phyloP scores from a whole-genome alignment of 2,113 vertebrate species.

The Rhinopithecus roxellana region DNA sequence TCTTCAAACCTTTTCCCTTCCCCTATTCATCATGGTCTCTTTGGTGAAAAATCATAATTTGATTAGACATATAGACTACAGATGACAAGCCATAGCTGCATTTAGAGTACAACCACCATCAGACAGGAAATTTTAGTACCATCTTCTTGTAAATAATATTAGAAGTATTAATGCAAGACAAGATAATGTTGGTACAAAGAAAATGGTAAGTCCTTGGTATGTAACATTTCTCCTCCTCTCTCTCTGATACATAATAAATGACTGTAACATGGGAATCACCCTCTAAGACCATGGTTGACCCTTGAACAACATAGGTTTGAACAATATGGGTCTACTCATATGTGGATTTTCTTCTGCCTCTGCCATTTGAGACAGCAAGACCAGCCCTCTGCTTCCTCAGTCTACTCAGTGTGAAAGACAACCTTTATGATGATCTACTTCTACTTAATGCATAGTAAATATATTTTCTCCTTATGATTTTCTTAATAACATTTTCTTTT shows the following conservation, averaged over 20 bases:
- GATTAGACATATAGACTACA: neutral
- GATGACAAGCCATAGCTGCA: neutral
- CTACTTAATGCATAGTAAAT: neutral
- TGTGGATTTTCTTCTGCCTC: neutral
- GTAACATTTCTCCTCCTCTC: neutral
- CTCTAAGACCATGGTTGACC: neutral
- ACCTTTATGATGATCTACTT: neutral
- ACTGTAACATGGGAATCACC: neutral
- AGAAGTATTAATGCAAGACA: neutral
- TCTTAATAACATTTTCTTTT: neutral
- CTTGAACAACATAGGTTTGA: neutral
- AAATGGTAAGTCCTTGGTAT: neutral
- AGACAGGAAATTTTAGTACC: neutral
- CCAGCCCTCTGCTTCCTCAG: neutral
- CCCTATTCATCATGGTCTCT: neutral
- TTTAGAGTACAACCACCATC: neutral
- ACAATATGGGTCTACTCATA: neutral
- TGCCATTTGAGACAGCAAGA: neutral
- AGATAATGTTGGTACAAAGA: neutral
- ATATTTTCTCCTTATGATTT: neutral
- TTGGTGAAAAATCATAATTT: constrained; percentile 5
- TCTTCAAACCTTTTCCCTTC: neutral
- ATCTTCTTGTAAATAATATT: constrained; percentile 13
- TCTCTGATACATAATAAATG: neutral
- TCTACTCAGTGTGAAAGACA: neutral